A percentile compares a stretch with the other conserved stretches of the same genome.
Evolutionary conservation across 2,888 invertebrate species (phyloP).

Genomic region (Nemotelus pantherinus): DNA sequence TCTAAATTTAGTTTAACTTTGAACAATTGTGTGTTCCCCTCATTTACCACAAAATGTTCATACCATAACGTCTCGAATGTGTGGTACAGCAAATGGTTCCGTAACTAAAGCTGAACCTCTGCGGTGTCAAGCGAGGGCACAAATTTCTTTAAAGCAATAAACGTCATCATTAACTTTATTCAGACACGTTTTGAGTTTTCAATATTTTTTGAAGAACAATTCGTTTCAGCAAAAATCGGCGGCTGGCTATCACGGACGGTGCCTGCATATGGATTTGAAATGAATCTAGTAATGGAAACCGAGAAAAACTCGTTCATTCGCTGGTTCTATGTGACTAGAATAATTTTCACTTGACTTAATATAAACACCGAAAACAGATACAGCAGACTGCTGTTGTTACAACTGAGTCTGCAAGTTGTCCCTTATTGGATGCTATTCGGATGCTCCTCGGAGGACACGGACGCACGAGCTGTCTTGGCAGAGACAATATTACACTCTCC

Average conservation of each 20-base stretch:
- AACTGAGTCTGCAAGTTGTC: not conserved
- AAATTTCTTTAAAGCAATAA: not conserved
- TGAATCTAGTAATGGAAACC: slow-evolving; percentile 11
- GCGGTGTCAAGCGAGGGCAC: not conserved
- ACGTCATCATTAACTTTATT: slow-evolving; percentile 38
- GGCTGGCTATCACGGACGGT: not conserved
- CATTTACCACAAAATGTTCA: too few species aligned
- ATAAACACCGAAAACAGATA: slow-evolving; percentile 8
- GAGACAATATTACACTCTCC: slow-evolving; percentile 36
- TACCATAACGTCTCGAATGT: too few species aligned
- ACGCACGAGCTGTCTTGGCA: not conserved
- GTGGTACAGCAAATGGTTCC: too few species aligned
- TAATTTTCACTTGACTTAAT: slow-evolving; percentile 17
- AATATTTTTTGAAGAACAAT: slow-evolving; percentile 27
- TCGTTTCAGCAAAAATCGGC: not conserved
- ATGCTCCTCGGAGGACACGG: too few species aligned
- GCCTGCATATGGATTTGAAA: not conserved
- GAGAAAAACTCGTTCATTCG: slow-evolving; percentile 42
- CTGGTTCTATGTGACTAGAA: slow-evolving; percentile 38
- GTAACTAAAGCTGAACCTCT: too few species aligned
- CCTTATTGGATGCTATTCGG: too few species aligned
- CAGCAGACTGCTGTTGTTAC: slow-evolving; percentile 21
- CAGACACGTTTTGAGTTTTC: slow-evolving; percentile 28
- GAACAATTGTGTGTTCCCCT: too few species aligned
- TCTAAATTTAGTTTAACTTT: too few species aligned